Percentiles rank a stretch among this genome's conserved stretches.
Conservation (phyloP, 1,140 invertebrate species). For the Vollenhovia emeryi region DNA sequence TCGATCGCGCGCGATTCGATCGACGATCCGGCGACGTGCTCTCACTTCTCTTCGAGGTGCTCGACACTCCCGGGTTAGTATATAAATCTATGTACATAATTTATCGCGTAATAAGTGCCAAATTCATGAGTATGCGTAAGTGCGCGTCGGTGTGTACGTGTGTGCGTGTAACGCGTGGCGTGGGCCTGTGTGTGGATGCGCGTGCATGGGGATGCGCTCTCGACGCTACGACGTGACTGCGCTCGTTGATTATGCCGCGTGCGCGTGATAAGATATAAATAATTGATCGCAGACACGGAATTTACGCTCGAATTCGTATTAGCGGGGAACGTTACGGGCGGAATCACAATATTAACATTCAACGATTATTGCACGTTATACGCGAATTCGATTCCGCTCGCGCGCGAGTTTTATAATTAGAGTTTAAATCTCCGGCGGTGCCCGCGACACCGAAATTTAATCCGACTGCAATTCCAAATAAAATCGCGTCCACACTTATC, state of each 20-base stretch:
- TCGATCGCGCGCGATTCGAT: constrained; percentile 44
- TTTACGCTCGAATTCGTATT: constrained; percentile 12
- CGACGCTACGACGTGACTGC: constrained; percentile 37
- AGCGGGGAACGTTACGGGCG: not conserved
- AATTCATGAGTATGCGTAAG: constrained; percentile 57
- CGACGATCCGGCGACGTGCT: constrained; percentile 19
- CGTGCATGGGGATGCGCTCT: constrained; percentile 12
- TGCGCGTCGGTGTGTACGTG: not conserved
- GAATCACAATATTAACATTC: constrained; percentile 45
- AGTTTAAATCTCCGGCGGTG: constrained; percentile 29
- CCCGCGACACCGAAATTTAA: constrained; percentile 20
- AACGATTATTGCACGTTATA: constrained; percentile 22
- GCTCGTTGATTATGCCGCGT: constrained; percentile 42
- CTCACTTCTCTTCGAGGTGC: constrained; percentile 14
- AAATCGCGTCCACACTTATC: constrained; percentile 3
- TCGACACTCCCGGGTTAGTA: constrained; percentile 35
- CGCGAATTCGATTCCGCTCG: constrained; percentile 1
- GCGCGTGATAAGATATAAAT: constrained; percentile 54
- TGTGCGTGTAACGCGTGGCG: not conserved
- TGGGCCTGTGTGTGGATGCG: constrained; percentile 13
- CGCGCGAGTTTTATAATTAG: constrained; percentile 39
- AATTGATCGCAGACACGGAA: constrained; percentile 37
- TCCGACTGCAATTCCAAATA: constrained; percentile 26
- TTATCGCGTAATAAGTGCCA: constrained; percentile 74
- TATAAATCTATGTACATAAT: constrained; percentile 63